Evolutionary conservation across 2,888 invertebrate genomes (phyloP), one percentile per base, ranked within the genome.

Genomic region (Fragum whitleyi): DNA sequence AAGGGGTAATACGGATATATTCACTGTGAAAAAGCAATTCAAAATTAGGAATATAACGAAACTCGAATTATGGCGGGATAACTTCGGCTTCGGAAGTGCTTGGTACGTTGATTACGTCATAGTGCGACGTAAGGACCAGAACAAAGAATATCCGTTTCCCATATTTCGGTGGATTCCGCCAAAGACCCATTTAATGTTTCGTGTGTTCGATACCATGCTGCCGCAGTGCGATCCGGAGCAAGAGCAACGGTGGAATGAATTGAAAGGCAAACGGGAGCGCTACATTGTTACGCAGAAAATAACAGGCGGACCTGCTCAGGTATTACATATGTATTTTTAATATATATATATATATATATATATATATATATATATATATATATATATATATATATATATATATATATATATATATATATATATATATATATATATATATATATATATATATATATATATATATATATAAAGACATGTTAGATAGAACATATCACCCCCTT

Each of bases 81-180:
- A 88, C 26, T 86, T 84, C 6, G 94, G 94, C 5, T 67, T 93
- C 9, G 91, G 87, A 0, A 92, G 93, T 74, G 92, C 92, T 77
- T 95, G 95, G 95, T 95, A 90, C 78, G 90, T 92, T 77, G 92
- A 93, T 75, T 89, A 89, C 67, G 83, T 94, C 6, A 84, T 90
- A 36, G 90, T 93, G n/a, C 89, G 91, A 67, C 91, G 91, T 78
- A 80, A 89, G 29, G 84, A 88, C 32, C 89, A 88, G 6, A 76
- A 83, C n/a, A 83, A 83, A 21, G 90, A 89, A 32, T 92, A 85
- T 75, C 88, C 90, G 32, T 93, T 93, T 82, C 95, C 95, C 0
- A 90, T 95, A 16, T 91, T 94, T 81, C 90, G 94, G 36, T 95
- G 94, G 94, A 92, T 95, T 73, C 89, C 91, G 42, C 86, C 93